A percentile compares a stretch with the other conserved stretches of the same genome.
Conservation (phyloP, 2,113 vertebrate genomes). For the Mormoops blainvillei region DNA sequence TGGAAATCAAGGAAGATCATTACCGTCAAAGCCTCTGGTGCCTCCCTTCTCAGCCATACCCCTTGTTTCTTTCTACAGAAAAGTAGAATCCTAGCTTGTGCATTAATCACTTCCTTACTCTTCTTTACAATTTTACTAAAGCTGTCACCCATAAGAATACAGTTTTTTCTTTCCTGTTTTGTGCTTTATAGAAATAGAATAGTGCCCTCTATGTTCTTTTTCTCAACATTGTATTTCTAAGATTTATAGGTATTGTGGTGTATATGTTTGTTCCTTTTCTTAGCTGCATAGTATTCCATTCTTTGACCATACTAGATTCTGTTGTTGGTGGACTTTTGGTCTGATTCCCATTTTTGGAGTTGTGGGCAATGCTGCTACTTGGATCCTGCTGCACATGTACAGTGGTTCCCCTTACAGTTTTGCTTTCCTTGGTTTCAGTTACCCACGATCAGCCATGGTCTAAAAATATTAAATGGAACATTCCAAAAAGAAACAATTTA, state of each 20-base stretch:
- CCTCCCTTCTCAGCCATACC: neutral
- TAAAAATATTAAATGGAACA: neutral
- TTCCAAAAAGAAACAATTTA: neutral
- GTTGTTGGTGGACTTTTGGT: neutral
- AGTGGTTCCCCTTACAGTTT: neutral
- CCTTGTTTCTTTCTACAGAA: neutral
- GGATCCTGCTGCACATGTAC: neutral
- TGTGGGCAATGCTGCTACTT: neutral
- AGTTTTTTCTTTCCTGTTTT: neutral
- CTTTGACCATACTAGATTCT: neutral
- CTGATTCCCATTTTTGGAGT: neutral
- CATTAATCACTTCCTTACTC: neutral
- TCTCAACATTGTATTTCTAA: neutral
- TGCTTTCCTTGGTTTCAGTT: neutral
- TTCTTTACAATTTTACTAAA: neutral
- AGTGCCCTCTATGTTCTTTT: neutral
- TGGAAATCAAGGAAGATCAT: neutral
- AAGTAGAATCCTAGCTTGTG: neutral
- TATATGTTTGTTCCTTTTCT: neutral
- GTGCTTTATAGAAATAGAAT: neutral
- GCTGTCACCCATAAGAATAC: neutral
- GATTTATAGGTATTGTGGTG: neutral
- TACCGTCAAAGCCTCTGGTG: neutral
- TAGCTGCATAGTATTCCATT: neutral
- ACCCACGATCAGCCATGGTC: neutral